Percentiles rank a stretch among this genome's conserved stretches.
Conservation (phyloP, 2,797 vertebrate genomes). For the Dipus sagitta region DNA sequence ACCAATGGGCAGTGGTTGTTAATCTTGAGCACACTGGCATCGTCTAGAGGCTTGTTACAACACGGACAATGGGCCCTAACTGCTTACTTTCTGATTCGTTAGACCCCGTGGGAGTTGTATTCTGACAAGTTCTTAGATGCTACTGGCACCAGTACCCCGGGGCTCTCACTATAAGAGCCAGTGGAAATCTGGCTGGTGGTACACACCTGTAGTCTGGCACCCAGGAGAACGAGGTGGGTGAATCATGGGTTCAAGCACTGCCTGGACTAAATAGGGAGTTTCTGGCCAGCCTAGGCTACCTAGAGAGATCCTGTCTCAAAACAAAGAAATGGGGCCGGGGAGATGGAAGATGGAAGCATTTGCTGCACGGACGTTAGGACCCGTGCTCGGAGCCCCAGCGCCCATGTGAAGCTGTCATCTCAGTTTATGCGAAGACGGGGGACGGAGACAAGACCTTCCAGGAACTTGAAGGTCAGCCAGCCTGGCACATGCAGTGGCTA, state of each 20-base stretch:
- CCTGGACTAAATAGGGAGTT: background rate
- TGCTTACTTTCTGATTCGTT: constrained; percentile 17
- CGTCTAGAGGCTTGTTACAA: constrained; percentile 18
- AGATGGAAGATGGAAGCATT: too few relatives aligned
- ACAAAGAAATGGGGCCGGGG: too few relatives aligned
- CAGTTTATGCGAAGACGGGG: too few relatives aligned
- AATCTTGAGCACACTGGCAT: background rate
- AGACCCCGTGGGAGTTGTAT: background rate
- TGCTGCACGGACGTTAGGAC: too few relatives aligned
- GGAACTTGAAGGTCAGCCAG: too few relatives aligned
- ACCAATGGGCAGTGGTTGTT: background rate
- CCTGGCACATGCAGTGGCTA: too few relatives aligned
- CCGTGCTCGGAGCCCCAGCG: too few relatives aligned
- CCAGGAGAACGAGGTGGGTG: background rate
- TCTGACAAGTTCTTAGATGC: constrained; percentile 31
- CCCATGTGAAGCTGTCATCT: too few relatives aligned
- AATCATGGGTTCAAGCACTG: background rate
- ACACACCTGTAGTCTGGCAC: background rate
- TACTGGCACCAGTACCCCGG: background rate
- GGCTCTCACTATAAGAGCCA: background rate
- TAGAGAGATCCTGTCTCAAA: background rate
- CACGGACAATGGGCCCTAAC: background rate
- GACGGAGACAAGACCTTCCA: too few relatives aligned
- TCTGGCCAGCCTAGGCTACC: background rate
- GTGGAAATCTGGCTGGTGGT: background rate